These are phyloP conservation scores for Rhea pennata DNA, from an alignment of 2,113 vertebrate species.

Conservation along the genomic window DNA sequence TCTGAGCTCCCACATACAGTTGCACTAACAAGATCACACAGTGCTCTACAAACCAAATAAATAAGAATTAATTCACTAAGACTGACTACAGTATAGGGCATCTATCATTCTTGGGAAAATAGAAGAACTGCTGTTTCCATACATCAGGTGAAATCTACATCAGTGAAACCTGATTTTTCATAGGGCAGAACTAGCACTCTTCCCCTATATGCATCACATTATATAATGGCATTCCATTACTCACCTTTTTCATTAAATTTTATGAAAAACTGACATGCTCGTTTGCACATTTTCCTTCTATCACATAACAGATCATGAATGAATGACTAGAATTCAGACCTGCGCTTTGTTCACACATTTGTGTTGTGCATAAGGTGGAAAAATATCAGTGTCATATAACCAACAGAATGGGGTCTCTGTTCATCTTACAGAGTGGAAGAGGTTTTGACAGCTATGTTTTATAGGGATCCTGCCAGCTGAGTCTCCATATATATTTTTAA, in stretches of 20 bases:
- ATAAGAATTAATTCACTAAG: neutral
- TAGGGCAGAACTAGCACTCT: neutral
- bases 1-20: neutral
- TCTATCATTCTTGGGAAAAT: neutral
- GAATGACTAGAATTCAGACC: neutral
- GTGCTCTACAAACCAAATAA: constrained; percentile 8
- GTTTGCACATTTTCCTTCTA: neutral
- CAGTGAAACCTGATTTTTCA: neutral
- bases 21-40: neutral
- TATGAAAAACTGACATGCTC: neutral
- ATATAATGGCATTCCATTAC: neutral
- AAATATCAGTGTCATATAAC: neutral
- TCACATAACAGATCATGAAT: neutral
- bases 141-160: neutral
- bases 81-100: neutral
- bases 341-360: neutral
- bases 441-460: too few relatives aligned
- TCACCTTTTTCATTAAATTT: neutral
- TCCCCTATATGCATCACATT: neutral
- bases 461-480: neutral
- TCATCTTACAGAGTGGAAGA: neutral
- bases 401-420: neutral
- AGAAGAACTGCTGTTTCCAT: neutral
- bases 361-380: neutral
- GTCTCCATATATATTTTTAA: neutral